Base-by-base conservation (phyloP, 2,113 vertebrate species). In the Microtus richardsoni region DNA sequence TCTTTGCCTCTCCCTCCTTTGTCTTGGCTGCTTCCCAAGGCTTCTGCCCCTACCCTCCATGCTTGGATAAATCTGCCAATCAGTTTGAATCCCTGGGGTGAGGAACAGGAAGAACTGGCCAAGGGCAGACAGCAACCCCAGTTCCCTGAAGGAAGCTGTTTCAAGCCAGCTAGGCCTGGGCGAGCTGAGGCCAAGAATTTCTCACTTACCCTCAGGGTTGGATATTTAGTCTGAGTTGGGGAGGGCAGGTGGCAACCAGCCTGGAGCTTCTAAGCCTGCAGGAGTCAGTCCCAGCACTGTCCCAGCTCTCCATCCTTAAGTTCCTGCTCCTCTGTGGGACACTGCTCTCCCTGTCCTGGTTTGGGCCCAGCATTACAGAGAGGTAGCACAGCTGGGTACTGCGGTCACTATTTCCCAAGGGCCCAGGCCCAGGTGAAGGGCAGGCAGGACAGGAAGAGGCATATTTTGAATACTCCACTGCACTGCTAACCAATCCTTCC, bases 181-280 rank as follows among this genome's bases (percentile, higher is more conserved):
- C 60, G 41, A 89, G 60, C 91, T 11, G 91, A 94, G 94, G 97
- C 97, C 97, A 97, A 96, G 97, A 98, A 98, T 96, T 96, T 94
- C 96, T 97, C 97, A 96, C 96, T 97, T 94, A 94, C 94, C 96
- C 77, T 7, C 77, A 95, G 96, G 93, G 77, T 90, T 97, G 88
- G 96, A 96, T 97, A 97, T 98, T 98, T 98, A 97, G 97, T 98
- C 94, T 96, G 96, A 74, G 95, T 39, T 96, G 93, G 96, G 94
- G 85, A 96, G 90, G 93, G 96, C 92, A 97, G 93, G 96, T 96
- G 97, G 97, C 97, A 97, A 77, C 74, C 73, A 92, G 95, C 96
- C 97, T 94, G 91, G 82, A 94, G 87, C 95, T 97, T 86, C 94
- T 36, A 19, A 91, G 93, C 70, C 91, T 88, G 90, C 82, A 90